phyloP scores from a whole-genome alignment of 1,140 invertebrate species.

The Drosophila ficusphila region DNA sequence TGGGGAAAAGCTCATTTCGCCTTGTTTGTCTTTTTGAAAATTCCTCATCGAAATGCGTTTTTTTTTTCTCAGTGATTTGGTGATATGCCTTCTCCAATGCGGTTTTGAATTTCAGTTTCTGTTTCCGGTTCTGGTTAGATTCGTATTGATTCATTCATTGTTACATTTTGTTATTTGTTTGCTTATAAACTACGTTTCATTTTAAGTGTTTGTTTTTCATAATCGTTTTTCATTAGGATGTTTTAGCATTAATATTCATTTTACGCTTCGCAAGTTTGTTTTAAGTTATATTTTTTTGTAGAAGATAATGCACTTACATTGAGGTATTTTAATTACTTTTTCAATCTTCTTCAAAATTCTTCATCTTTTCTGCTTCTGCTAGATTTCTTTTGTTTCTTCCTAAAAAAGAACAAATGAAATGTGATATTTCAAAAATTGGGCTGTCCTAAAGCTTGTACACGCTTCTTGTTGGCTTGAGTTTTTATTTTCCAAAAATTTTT shows the following conservation, averaged over 20 bases:
- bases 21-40: slow-evolving; percentile 2
- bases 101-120: slow-evolving; percentile 8
- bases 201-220: slow-evolving; percentile 9
- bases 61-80: slow-evolving; percentile 4
- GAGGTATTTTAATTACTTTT: slow-evolving; percentile 82
- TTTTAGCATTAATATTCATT: slow-evolving; percentile 50
- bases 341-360: slow-evolving; percentile 72
- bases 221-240: slow-evolving; percentile 24
- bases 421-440: slow-evolving; percentile 42
- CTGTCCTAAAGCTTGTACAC: slow-evolving; percentile 48
- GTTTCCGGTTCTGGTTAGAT: slow-evolving; percentile 23
- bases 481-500: slow-evolving; percentile 40
- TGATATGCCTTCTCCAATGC: slow-evolving; percentile 36
- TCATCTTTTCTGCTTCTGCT: slow-evolving; percentile 52
- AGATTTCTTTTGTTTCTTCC: slow-evolving; percentile 28
- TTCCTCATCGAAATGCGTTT: background rate
- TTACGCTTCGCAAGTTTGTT: slow-evolving; percentile 30
- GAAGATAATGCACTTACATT: slow-evolving; percentile 83
- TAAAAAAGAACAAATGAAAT: slow-evolving; percentile 28
- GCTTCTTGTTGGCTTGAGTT: slow-evolving; percentile 35
- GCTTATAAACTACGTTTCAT: slow-evolving; percentile 38
- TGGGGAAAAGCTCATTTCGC: slow-evolving; percentile 2
- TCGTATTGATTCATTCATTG: slow-evolving; percentile 12
- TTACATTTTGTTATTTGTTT: slow-evolving; percentile 15
- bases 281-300: slow-evolving; percentile 49